phyloP scores from a whole-genome alignment of 2,888 invertebrate genomes.

The Notodonta ziczac region DNA sequence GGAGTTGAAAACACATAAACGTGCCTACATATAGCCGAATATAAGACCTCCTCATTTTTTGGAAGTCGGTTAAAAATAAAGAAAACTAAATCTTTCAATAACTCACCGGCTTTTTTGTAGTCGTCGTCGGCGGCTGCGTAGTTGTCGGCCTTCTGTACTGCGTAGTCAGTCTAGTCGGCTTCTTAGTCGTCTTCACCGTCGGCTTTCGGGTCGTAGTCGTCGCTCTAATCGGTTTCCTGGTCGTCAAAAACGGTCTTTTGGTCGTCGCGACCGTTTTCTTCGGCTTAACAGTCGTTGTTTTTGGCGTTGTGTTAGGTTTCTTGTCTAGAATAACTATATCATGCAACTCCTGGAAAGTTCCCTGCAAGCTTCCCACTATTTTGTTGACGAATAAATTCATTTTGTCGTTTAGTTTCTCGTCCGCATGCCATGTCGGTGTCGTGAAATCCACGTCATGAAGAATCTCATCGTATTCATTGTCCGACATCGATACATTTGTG shows the following conservation, averaged over 20 bases:
- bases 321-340: constrained; percentile 87
- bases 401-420: constrained; percentile 90
- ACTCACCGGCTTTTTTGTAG: constrained; percentile 72
- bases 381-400: constrained; percentile 93
- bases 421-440: constrained; percentile 90
- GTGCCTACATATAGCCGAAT: no score
- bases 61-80: no score
- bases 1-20: no score
- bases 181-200: constrained; percentile 70
- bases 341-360: constrained; percentile 91
- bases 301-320: constrained; percentile 67
- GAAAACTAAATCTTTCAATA: background rate
- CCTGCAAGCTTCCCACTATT: constrained; percentile 92
- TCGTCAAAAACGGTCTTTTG: constrained; percentile 73
- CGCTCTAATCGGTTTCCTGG: constrained; percentile 68
- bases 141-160: constrained; percentile 57
- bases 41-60: no score
- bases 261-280: constrained; percentile 70
- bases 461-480: constrained; percentile 75
- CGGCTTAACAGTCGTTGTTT: constrained; percentile 70
- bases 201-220: constrained; percentile 73
- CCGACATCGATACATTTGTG: constrained; percentile 79
- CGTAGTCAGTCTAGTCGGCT: constrained; percentile 67
- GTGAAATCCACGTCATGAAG: constrained; percentile 87
- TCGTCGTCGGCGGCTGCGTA: constrained; percentile 49